Evolutionary conservation across 92 coral and sea anemone species (phyloP), one percentile per base, ranked within the genome.

Genomic region (Palythoa grandis): DNA sequence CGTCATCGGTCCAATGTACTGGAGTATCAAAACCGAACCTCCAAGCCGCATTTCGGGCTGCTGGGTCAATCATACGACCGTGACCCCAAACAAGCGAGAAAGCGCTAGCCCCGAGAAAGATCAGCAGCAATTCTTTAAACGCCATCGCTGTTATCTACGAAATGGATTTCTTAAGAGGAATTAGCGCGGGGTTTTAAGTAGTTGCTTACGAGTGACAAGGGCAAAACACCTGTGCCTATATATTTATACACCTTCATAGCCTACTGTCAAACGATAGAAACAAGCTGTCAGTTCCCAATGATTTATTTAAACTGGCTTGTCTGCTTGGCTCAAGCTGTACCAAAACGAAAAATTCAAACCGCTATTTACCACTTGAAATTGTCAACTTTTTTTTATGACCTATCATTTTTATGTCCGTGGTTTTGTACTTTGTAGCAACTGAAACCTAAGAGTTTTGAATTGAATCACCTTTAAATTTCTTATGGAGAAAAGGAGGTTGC

Each of bases 51-150:
- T 69, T 72, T 16, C 86, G 58, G 68, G 61, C 70, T 1, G 75
- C 86, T 17, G 86, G 86, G 7, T 61, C 86, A 25, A 66, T 82
- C 52, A 82, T 63, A 3, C 63, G 63, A 6, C 86, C 86, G 58
- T 82, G 86, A 8, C 86, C 86, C 14, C 40, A 76, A 23, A 52
- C 43, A 25, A 29, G 17, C 48, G 74, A 69, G 7, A 69, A 16
- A 11, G 39, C 19, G 19, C 43, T 69, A 7, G 15, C 74, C 19
- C 17, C 74, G 24, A 69, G 47, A 37, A 69, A 9, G 47, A 69
- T 25, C 74, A 13, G 11, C 74, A 69, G 37, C 6, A 25, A 25
- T 4, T 17, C 5, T 9, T 29, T 69, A 37, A 69, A 16, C 9
- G 19, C 74, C 74, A 69, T 69, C 37, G 22, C 25, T 8, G 24